These are phyloP conservation scores for Crotophaga sulcirostris DNA, from an alignment of 2,113 vertebrate species.

Conservation along the genomic window DNA sequence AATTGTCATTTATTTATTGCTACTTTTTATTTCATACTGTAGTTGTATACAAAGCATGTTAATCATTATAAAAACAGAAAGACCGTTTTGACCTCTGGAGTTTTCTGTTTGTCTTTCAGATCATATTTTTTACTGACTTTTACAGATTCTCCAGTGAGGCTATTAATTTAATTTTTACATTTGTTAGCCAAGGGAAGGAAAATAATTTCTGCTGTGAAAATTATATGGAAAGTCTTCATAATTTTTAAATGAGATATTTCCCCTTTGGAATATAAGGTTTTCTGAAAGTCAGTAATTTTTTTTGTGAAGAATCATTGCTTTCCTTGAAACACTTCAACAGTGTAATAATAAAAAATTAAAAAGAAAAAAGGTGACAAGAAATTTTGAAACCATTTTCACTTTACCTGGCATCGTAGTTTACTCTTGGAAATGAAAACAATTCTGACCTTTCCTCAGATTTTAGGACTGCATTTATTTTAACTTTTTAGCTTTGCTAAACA, in stretches of 20 bases:
- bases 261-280: background rate
- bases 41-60: background rate
- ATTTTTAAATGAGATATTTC: background rate
- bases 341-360: background rate
- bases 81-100: background rate
- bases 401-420: background rate
- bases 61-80: background rate
- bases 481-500: background rate
- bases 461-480: background rate
- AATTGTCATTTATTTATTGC: background rate
- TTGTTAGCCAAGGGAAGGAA: background rate
- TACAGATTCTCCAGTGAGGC: background rate
- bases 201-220: background rate
- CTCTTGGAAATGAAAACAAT: background rate
- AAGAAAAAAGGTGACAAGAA: rapidly evolving
- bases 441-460: background rate
- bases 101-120: background rate
- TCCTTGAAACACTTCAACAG: background rate
- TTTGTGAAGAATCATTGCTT: background rate
- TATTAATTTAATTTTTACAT: background rate
- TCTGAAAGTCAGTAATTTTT: background rate
- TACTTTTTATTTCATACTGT: background rate
- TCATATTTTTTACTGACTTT: background rate
- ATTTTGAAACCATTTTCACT: background rate
- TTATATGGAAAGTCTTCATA: background rate